Base-by-base conservation (phyloP, 2,113 vertebrate species). In the Phalacrocorax brasilianus region DNA sequence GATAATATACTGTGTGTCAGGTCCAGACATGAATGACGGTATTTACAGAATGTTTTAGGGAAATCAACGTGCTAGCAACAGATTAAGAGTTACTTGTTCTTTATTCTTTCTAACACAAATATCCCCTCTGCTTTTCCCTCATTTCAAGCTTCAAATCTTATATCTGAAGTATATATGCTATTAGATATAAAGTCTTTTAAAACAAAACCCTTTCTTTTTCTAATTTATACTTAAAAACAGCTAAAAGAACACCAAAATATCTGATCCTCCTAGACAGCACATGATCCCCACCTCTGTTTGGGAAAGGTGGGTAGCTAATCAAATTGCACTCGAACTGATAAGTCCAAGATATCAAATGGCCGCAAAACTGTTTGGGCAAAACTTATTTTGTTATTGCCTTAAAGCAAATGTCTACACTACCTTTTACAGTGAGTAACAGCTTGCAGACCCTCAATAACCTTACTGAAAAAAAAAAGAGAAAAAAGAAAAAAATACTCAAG, bases 11-110 rank as follows among this genome's bases (percentile, higher is more conserved):
- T 21, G 9, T 38, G 38, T 56, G 30, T 80, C 53, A 23, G 62
- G 86, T 82, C 77, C 32, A 93, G 26, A 73, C 50, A 47, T 5
- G 63, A 94, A 62, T 55, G n/a, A 65, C 19, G 4, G 38, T 70
- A 77, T 86, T 95, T 95, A 82, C 79, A 65, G 38, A 97, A 68
- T 70, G 30, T 67, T 93, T 80, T 32, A 49, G 70, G 44, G 58
- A 86, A 86, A 95, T 45, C 45, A 89, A 52, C 7, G 2, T 47
- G 42, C 24, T 38, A 90, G 27, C 30, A 84, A 68, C 77, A 44
- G 33, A 77, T 86, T 86, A 72, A 61, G 67, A 52, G 23, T 53
- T 79, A 49, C 32, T 85, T 80, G 23, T 83, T 85, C 45, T 74
- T 78, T 75, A 45, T 53, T 93, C 30, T 70, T 70, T 88, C 58